Conservation (phyloP, 2,797 vertebrate genomes). For the Micromesistius poutassou region DNA sequence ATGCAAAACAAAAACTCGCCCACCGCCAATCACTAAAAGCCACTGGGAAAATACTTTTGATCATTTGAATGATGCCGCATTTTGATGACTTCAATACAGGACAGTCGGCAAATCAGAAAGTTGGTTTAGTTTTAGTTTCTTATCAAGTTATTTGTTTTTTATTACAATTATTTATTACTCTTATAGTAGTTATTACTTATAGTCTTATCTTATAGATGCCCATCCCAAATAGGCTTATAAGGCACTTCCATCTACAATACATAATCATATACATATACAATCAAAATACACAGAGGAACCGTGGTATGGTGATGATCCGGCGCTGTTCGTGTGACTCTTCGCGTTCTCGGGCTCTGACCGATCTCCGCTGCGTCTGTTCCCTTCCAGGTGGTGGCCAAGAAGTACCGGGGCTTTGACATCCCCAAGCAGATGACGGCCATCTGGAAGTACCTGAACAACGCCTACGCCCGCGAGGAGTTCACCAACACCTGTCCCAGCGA, state of each 20-base stretch:
- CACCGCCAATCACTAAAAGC: not conserved
- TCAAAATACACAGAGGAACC: not conserved
- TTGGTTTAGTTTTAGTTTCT: too few relatives aligned
- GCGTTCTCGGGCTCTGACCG: not conserved
- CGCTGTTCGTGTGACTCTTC: too few relatives aligned
- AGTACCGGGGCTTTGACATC: conserved; percentile 94
- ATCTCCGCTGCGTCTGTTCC: not conserved
- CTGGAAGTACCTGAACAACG: conserved; percentile 94
- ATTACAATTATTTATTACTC: too few relatives aligned
- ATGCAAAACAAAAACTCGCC: not conserved
- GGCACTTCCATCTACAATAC: not conserved
- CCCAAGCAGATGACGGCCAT: conserved; percentile 90
- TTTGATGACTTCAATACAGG: not conserved
- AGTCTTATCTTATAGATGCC: not conserved
- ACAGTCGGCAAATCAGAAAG: too few relatives aligned
- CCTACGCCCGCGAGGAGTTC: conserved; percentile 93
- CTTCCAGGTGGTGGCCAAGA: conserved; percentile 92
- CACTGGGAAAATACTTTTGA: not conserved
- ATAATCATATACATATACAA: too few relatives aligned
- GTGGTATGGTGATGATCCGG: not conserved
- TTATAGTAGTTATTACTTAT: too few relatives aligned
- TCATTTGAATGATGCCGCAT: not conserved
- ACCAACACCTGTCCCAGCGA: conserved; percentile 97
- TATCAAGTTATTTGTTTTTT: too few relatives aligned
- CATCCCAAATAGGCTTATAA: not conserved